Evolutionary conservation across 2,888 invertebrate species (phyloP), one percentile per base, ranked within the genome.

Genomic region (Agrochola litura): DNA sequence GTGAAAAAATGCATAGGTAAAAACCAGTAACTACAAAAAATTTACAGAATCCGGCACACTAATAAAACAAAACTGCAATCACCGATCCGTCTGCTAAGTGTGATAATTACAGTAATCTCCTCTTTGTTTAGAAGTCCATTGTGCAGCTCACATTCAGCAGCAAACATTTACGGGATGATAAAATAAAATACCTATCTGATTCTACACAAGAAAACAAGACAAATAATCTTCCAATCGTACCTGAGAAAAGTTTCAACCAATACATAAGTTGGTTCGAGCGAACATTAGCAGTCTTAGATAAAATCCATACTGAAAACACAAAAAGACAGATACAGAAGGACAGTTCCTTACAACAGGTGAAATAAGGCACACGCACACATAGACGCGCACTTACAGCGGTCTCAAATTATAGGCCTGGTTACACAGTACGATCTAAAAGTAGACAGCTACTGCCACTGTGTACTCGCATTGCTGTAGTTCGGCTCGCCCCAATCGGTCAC

Each of bases 231-330:
- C 54, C 66, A 30, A 82, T 82, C 76, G 82, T 30, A 82, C 76
- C 82, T 66, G 65, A 56, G 82, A 61, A 79, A 79, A 79, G 66
- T 79, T 79, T 76, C 65, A 8, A 49, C 19, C 61, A 41, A 66
- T 79, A 79, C 82, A 82, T 66, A 82, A 82, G 77, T 83, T 77
- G n/a, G 63, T 49, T 52, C 79, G 49, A 76, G 22, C 41, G 69
- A 70, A 77, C 83, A 85, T 85, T 85, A 87, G 63, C 65, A 73
- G 41, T 12, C 43, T 37, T 30, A 82, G 86, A 87, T 87, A 88
- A 84, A 79, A 86, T 87, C 84, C 77, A 72, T 80, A 84, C 76
- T 46, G 71, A 52, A 41, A 3, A 10, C n/a, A 54, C 5, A 8
- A 10, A 37, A 0, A 19, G 1, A 25, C 3, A 19, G 0, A 0